phyloP scores from a whole-genome alignment of 2,888 invertebrate genomes.

The Brachylomia viminalis region DNA sequence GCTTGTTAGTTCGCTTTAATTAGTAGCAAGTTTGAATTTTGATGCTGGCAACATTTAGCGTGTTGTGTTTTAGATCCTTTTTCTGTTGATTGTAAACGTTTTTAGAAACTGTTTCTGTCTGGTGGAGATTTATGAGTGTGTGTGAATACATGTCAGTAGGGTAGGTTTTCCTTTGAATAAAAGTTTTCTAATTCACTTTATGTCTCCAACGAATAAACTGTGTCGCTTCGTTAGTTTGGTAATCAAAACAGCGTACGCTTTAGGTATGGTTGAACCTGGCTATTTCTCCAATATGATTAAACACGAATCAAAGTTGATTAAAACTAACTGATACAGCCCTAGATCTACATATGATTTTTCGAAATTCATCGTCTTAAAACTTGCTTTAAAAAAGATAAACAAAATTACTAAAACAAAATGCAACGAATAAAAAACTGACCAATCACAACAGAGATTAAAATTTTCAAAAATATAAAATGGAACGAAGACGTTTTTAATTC shows the following conservation, averaged over 20 bases:
- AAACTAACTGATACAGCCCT: background rate
- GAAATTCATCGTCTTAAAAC: background rate
- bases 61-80: constrained; percentile 66
- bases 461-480: constrained; percentile 61
- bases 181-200: background rate
- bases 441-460: constrained; percentile 61
- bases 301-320: background rate
- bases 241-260: background rate
- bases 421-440: constrained; percentile 55
- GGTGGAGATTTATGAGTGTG: background rate
- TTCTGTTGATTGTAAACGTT: constrained; percentile 48
- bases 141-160: background rate
- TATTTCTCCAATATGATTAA: background rate
- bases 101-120: constrained; percentile 10
- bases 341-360: background rate
- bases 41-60: constrained; percentile 75
- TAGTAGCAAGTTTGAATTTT: constrained; percentile 85
- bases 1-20: constrained; percentile 89
- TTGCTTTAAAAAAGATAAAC: background rate
- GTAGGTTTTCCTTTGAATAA: background rate
- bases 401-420: constrained; percentile 23
- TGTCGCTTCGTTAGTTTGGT: no score
- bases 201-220: background rate
- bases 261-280: background rate
- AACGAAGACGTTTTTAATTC: constrained; percentile 65